Evolutionary conservation across 2,888 invertebrate species (phyloP).

Genomic region (Drosophila helvetica): DNA sequence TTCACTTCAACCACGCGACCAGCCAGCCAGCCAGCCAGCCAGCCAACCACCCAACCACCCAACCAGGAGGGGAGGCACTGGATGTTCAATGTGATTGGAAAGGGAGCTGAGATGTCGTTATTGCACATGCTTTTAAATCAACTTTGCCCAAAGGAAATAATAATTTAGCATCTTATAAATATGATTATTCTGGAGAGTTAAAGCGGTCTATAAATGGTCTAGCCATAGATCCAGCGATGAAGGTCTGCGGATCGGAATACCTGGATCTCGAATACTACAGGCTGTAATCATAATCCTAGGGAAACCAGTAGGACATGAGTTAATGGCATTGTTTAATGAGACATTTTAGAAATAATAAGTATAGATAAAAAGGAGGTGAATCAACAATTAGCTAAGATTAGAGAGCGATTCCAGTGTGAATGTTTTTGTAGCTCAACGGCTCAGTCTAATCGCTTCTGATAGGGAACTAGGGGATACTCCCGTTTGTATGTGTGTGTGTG

Average conservation of each 20-base stretch:
- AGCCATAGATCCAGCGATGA: too few relatives aligned
- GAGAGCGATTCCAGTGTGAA: slow-evolving; percentile 21
- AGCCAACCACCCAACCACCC: too few relatives aligned
- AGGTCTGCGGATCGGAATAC: too few relatives aligned
- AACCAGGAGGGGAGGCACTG: slow-evolving; percentile 12
- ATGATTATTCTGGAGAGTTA: background rate
- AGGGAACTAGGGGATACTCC: background rate
- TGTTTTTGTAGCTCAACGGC: background rate
- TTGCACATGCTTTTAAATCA: background rate
- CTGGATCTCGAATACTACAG: too few relatives aligned
- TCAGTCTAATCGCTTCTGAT: too few relatives aligned
- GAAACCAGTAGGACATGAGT: too few relatives aligned
- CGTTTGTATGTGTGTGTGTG: background rate
- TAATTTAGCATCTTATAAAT: background rate
- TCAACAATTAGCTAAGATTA: background rate
- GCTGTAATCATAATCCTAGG: too few relatives aligned
- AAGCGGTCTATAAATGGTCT: too few relatives aligned
- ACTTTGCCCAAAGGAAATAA: background rate
- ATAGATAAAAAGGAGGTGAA: too few relatives aligned
- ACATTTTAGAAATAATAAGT: too few relatives aligned
- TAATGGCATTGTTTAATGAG: too few relatives aligned
- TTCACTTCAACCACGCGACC: slow-evolving; percentile 6
- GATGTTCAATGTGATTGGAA: background rate
- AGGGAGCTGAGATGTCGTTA: background rate
- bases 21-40: too few relatives aligned